Evolutionary conservation across 2,888 invertebrate genomes (phyloP).

Genomic region (Heterodera filipjevi): DNA sequence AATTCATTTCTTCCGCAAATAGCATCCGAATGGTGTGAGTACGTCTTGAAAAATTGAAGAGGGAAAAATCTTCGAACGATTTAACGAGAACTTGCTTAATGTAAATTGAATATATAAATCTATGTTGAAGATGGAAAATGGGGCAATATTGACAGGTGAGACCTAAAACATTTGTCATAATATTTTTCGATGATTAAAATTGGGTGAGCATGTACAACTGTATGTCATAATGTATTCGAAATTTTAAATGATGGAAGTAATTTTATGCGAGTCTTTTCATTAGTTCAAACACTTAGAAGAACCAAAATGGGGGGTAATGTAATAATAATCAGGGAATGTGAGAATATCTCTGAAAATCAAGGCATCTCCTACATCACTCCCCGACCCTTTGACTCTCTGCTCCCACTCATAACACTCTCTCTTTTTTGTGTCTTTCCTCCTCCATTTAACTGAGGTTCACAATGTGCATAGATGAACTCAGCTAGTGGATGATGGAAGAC

Average conservation of each 20-base stretch:
- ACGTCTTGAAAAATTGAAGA: not conserved
- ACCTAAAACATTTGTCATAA: too few relatives aligned
- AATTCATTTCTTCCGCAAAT: conserved; percentile 30
- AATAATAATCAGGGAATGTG: conserved; percentile 1
- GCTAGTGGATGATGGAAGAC: too few relatives aligned
- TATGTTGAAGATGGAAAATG: too few relatives aligned
- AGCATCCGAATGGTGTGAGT: conserved; percentile 13
- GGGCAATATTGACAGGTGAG: too few relatives aligned
- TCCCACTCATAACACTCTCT: not conserved
- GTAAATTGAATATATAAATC: not conserved
- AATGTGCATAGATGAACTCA: too few relatives aligned
- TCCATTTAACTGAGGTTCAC: too few relatives aligned
- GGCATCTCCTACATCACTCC: not conserved
- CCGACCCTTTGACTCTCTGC: not conserved
- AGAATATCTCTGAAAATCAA: conserved; percentile 2
- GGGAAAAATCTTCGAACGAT: not conserved
- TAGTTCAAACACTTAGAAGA: not conserved
- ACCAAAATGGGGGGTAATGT: not conserved
- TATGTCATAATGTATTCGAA: too few relatives aligned
- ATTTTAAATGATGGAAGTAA: not conserved
- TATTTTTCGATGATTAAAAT: too few relatives aligned
- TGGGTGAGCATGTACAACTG: too few relatives aligned
- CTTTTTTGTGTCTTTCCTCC: not conserved
- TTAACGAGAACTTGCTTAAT: not conserved
- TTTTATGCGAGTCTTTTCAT: not conserved